These are phyloP conservation scores for Diarsia mendica DNA, from an alignment of 2,888 invertebrate genomes.

Conservation along the genomic window DNA sequence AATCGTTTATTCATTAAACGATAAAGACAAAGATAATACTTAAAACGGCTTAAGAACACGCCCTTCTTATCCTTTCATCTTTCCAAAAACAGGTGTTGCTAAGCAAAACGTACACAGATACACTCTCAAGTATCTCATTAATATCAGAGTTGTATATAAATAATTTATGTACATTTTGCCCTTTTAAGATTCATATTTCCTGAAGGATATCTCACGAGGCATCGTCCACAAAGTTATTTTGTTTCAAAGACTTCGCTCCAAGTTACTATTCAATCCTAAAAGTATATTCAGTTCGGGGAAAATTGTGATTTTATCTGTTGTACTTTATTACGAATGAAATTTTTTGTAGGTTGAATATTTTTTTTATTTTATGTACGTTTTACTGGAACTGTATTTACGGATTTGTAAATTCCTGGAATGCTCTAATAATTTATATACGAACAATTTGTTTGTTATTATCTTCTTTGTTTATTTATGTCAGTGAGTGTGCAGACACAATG, in stretches of 20 bases:
- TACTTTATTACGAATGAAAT: slow-evolving; percentile 38
- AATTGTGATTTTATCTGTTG: slow-evolving; percentile 48
- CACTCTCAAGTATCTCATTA: slow-evolving; percentile 54
- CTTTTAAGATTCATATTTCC: slow-evolving; percentile 68
- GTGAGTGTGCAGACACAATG: not conserved
- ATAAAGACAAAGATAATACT: not conserved
- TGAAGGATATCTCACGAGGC: slow-evolving; percentile 65
- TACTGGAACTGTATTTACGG: not conserved
- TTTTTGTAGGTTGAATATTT: slow-evolving; percentile 4
- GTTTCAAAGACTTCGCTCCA: slow-evolving; percentile 68
- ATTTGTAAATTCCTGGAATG: not conserved
- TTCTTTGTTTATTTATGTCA: not conserved
- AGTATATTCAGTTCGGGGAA: slow-evolving; percentile 67
- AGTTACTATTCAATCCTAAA: slow-evolving; percentile 63
- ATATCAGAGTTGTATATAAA: slow-evolving; percentile 61
- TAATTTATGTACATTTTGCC: slow-evolving; percentile 62
- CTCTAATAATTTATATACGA: too few relatives aligned
- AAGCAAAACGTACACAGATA: slow-evolving; percentile 14
- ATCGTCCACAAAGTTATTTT: slow-evolving; percentile 68
- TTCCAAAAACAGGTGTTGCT: slow-evolving; percentile 22
- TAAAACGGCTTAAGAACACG: not conserved
- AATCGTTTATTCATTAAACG: too few relatives aligned
- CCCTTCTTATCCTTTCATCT: slow-evolving; percentile 6
- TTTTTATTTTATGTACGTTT: not conserved
- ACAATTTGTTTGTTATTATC: not conserved